Evolutionary conservation across 2,113 vertebrate species (phyloP).

Genomic region (Hypocryptadius cinnamomeus): DNA sequence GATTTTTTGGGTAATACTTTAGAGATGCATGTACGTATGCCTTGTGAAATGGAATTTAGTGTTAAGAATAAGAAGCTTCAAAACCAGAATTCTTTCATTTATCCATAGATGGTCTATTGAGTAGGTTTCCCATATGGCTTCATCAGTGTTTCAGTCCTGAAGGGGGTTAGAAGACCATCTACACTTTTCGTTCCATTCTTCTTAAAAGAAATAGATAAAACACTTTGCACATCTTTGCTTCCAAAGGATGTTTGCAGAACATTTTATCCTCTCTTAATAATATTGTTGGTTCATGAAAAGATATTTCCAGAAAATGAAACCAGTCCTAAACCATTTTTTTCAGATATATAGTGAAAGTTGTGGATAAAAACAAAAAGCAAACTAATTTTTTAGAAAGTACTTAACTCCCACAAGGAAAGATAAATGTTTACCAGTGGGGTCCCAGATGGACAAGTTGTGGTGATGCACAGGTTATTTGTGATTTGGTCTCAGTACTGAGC

Average conservation of each 20-base stretch:
- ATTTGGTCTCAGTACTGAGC: not conserved
- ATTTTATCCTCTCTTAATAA: not conserved
- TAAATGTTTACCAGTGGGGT: not conserved
- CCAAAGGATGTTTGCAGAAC: not conserved
- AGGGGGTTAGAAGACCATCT: not conserved
- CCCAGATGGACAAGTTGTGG: not conserved
- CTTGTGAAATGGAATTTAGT: slow-evolving; percentile 27
- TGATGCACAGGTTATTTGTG: not conserved
- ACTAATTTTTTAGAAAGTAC: not conserved
- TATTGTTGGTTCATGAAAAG: not conserved
- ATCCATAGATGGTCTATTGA: not conserved
- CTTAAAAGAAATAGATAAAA: not conserved
- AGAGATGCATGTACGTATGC: not conserved
- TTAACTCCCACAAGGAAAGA: not conserved
- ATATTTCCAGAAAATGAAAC: not conserved
- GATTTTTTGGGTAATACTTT: slow-evolving; percentile 26
- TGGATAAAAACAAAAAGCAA: not conserved
- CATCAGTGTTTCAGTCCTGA: not conserved
- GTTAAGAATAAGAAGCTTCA: slow-evolving; percentile 15
- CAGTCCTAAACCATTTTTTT: not conserved
- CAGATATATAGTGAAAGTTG: not conserved
- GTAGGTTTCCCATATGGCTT: not conserved
- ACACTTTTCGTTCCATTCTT: not conserved
- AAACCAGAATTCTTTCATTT: slow-evolving; percentile 10
- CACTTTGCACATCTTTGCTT: not conserved